Evolutionary conservation across 2,888 invertebrate species (phyloP).

Genomic region (Archaeoteleia sp.): DNA sequence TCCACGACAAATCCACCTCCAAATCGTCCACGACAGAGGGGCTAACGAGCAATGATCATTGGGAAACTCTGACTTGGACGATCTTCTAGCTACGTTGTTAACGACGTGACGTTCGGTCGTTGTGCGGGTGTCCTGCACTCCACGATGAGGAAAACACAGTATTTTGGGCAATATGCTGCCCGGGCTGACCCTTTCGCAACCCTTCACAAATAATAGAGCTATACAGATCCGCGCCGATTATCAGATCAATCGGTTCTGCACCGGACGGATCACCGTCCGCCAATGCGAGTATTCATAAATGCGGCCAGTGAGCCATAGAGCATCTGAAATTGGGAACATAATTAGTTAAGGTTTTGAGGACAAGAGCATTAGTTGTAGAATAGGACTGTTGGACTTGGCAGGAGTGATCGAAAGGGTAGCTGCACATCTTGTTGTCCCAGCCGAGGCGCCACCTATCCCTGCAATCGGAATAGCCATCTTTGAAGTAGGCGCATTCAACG

Average conservation of each 20-base stretch:
- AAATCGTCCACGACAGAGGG: too few species aligned
- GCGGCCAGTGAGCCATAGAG: background rate
- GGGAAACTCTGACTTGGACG: background rate
- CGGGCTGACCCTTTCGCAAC: background rate
- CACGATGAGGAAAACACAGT: conserved; percentile 1
- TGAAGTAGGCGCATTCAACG: too few species aligned
- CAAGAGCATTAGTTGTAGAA: too few species aligned
- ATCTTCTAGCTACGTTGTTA: background rate
- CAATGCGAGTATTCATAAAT: background rate
- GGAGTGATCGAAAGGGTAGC: background rate
- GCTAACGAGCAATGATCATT: background rate
- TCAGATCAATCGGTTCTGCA: background rate
- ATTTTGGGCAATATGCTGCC: conserved; percentile 2
- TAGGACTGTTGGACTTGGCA: background rate
- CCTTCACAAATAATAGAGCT: conserved; percentile 1
- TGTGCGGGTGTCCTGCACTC: background rate
- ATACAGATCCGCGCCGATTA: conserved; percentile 8
- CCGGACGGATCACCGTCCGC: background rate
- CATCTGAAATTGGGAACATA: too few species aligned
- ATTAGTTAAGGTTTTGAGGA: too few species aligned
- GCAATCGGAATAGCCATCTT: background rate
- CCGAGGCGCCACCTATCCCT: background rate
- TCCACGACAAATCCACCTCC: too few species aligned
- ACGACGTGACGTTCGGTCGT: too few species aligned
- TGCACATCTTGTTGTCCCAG: background rate